Evolutionary conservation across 1,140 invertebrate genomes (phyloP), one percentile per base, ranked within the genome.

Genomic region (Plutomurus gul): DNA sequence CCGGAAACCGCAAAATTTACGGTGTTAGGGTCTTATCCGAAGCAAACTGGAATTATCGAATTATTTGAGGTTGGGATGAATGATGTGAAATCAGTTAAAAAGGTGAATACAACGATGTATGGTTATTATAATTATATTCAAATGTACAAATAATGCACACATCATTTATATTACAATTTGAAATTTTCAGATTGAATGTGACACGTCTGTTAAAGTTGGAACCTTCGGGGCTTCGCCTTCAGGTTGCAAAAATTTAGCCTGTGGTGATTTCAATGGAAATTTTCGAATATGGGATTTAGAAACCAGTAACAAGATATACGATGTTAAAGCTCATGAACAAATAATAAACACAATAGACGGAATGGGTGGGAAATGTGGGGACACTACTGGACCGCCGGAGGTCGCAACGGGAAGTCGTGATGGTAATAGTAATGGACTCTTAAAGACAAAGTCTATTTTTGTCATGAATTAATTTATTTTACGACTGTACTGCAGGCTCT

Each of bases 341-440:
- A 95, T 98, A 36, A 96, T 98, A 75, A 98, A 98, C 88, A 88
- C 90, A 25, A 95, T 98, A 80, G 96, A 98, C 90, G 96, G 94
- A 16, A 91, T 98, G 80, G 96, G 96, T 7, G 90, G 92, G 22
- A 91, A 88, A 2, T 4, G 13, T 18, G 56, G 56, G 60, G 86
- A 92, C 18, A 93, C 94, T 46, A 95, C 92, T 87, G 96, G 95
- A 25, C 95, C 96, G 7, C 95, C 96, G 27, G 96, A 98, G 91
- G 92, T 99, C 83, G 95, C 93, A 0, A 98, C 96, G 18, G 96
- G 95, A 13, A 94, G 95, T 82, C 89, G 93, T 88, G 96, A 98
- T 91, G 96, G 96, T 91, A 88, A n/a, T n/a, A n/a, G n/a, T n/a
- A n/a, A n/a, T n/a, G n/a, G n/a, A n/a, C n/a, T n/a, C 4, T 30